Evolutionary conservation across 2,797 vertebrate genomes (phyloP).

Genomic region (Nyctalus aviator): DNA sequence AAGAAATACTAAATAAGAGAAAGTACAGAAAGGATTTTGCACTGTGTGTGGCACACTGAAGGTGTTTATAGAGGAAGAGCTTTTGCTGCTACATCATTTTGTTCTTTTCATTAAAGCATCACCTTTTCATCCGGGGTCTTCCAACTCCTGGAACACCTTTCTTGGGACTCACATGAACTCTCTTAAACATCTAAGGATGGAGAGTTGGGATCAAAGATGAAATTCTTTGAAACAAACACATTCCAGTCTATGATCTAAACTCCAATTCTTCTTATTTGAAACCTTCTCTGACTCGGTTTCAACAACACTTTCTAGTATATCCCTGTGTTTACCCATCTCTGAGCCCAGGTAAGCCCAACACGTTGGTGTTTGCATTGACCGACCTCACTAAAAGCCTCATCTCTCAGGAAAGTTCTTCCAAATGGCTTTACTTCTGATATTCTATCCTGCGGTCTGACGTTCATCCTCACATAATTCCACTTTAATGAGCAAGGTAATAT

Average conservation of each 20-base stretch:
- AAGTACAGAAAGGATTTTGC: not conserved
- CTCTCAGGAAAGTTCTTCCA: not conserved
- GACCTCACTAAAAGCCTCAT: not conserved
- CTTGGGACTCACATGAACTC: not conserved
- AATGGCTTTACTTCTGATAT: not conserved
- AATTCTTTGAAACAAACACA: conserved; percentile 36
- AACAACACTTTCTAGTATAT: not conserved
- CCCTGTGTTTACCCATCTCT: not conserved
- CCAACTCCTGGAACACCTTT: not conserved
- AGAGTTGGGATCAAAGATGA: not conserved
- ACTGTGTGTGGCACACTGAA: not conserved
- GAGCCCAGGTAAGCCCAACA: not conserved
- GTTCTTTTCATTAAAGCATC: conserved; percentile 37
- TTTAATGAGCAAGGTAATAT: conserved; percentile 34
- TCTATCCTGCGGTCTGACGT: not conserved
- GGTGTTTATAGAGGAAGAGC: not conserved
- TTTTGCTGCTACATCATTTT: not conserved
- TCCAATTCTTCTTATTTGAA: not conserved
- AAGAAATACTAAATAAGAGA: not conserved
- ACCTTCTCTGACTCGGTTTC: not conserved
- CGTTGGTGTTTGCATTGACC: not conserved
- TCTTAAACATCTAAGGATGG: not conserved
- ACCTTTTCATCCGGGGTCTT: not conserved
- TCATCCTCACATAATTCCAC: conserved; percentile 4
- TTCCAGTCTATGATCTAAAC: not conserved